These are phyloP conservation scores for Globodera rostochiensis DNA, from an alignment of 1,140 invertebrate species.

Conservation along the genomic window DNA sequence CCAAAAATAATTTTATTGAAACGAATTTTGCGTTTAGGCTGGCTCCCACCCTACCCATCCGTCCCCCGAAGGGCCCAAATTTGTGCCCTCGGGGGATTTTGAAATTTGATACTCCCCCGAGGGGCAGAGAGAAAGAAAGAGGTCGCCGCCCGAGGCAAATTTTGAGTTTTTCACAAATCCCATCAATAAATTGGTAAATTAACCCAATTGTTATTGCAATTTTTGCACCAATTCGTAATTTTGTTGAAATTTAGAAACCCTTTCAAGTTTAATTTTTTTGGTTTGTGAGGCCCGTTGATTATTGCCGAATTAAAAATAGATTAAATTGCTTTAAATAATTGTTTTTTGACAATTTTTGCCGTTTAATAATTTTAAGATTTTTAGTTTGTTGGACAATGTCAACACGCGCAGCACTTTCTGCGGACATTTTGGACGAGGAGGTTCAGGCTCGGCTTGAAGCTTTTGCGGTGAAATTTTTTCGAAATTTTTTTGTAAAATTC, in stretches of 20 bases:
- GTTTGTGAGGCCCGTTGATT: too few species aligned
- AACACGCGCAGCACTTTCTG: constrained; percentile 55
- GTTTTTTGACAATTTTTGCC: constrained; percentile 2
- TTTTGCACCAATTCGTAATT: too few species aligned
- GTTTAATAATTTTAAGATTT: neutral
- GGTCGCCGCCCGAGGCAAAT: too few species aligned
- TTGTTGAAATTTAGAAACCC: too few species aligned
- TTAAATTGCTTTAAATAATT: neutral
- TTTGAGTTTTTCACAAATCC: neutral
- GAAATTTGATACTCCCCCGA: neutral
- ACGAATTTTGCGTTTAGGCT: neutral
- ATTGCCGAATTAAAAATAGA: neutral
- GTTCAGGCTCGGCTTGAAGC: constrained; percentile 40
- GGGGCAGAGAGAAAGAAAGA: too few species aligned
- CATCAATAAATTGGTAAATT: neutral
- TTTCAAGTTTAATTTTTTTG: too few species aligned
- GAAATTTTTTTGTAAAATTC: neutral
- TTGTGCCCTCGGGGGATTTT: neutral
- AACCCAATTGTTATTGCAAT: too few species aligned
- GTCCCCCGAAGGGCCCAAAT: neutral
- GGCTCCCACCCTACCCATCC: too few species aligned
- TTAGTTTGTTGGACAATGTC: constrained; percentile 64
- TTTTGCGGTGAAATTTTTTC: neutral
- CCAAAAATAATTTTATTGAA: neutral
- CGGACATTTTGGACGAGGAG: constrained; percentile 55